phyloP scores from a whole-genome alignment of 2,113 vertebrate genomes.

The Austrofundulus limnaeus region DNA sequence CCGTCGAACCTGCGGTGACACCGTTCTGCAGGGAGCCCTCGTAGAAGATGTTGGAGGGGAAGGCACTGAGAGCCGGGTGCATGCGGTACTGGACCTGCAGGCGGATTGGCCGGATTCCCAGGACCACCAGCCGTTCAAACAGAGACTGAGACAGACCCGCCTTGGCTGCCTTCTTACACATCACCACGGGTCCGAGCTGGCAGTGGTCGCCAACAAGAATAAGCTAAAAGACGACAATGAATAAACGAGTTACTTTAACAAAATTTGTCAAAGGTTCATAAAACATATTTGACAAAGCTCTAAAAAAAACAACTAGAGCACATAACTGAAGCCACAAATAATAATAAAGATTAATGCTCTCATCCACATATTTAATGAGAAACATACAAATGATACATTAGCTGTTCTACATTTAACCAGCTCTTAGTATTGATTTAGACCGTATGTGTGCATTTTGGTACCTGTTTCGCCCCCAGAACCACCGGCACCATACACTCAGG shows the following conservation, averaged over 20 bases:
- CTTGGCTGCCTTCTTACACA: slow-evolving; percentile 98
- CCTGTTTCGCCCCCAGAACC: slow-evolving; percentile 96
- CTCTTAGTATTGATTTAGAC: background rate
- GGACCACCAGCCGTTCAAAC: slow-evolving; percentile 93
- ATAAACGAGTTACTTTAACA: too few species aligned
- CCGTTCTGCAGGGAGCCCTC: slow-evolving; percentile 97
- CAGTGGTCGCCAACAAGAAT: slow-evolving; percentile 98
- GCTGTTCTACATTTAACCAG: background rate
- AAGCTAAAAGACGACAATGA: slow-evolving; percentile 74
- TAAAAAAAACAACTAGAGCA: too few species aligned
- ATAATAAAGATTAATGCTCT: background rate
- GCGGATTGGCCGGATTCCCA: slow-evolving; percentile 97
- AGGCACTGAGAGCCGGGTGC: slow-evolving; percentile 97
- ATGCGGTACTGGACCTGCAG: slow-evolving; percentile 98
- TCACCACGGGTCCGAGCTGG: slow-evolving; percentile 96
- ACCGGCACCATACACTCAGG: slow-evolving; percentile 98
- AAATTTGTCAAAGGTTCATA: too few species aligned
- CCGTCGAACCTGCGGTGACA: slow-evolving; percentile 88
- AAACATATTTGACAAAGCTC: too few species aligned
- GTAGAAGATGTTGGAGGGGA: slow-evolving; percentile 98
- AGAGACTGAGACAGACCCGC: slow-evolving; percentile 94
- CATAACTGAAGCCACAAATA: background rate
- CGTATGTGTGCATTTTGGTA: slow-evolving; percentile 44
- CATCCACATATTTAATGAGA: background rate
- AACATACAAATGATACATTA: background rate